Evolutionary conservation across 2,113 vertebrate genomes (phyloP).

Genomic region (Gallinago jamesoni): DNA sequence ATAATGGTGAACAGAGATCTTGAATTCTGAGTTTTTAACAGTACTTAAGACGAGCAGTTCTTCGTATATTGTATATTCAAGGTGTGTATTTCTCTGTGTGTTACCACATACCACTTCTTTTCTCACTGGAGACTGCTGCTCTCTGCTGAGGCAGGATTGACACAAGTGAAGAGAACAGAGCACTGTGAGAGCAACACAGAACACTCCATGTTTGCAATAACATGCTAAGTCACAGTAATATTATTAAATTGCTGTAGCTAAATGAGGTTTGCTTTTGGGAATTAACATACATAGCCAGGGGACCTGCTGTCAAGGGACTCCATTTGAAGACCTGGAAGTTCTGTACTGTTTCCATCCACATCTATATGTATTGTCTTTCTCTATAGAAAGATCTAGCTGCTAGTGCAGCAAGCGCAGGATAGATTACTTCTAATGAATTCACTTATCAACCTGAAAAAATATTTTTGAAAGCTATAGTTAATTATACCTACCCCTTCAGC

Average conservation of each 20-base stretch:
- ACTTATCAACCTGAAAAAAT: too few species aligned
- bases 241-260: not conserved
- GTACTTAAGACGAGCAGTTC: not conserved
- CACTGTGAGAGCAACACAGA: not conserved
- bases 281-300: not conserved
- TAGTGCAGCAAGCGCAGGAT: not conserved
- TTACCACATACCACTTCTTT: not conserved
- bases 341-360: not conserved
- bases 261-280: not conserved
- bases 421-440: not conserved
- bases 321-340: not conserved
- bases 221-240: not conserved
- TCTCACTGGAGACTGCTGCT: not conserved
- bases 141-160: not conserved
- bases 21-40: not conserved
- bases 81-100: not conserved
- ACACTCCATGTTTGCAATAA: not conserved
- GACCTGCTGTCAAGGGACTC: not conserved
- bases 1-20: not conserved
- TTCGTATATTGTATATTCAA: not conserved
- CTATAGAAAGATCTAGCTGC: not conserved
- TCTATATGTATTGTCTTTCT: not conserved
- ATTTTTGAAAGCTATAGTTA: not conserved
- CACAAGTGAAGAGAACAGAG: not conserved
- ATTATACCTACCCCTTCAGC: not conserved